Evolutionary conservation across 2,113 vertebrate species (phyloP).

Genomic region (Festucalex cinctus): DNA sequence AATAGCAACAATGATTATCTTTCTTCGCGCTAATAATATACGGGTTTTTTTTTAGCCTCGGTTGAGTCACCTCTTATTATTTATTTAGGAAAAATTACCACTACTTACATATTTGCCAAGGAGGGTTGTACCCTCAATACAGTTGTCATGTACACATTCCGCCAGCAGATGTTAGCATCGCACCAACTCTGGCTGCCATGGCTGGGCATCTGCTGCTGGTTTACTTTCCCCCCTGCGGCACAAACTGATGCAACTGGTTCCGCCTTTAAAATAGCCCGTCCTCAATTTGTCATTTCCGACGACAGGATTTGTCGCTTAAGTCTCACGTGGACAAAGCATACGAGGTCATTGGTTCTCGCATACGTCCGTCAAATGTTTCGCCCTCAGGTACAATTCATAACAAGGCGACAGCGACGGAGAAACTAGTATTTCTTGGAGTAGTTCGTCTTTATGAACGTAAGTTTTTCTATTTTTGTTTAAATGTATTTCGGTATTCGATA

Average conservation of each 20-base stretch:
- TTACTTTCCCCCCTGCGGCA: background rate
- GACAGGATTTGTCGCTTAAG: conserved; percentile 29
- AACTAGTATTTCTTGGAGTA: background rate
- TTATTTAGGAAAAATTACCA: too few relatives aligned
- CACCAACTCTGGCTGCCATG: background rate
- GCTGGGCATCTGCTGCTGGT: background rate
- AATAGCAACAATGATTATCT: too few relatives aligned
- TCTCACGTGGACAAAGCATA: accelerated
- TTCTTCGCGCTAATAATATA: too few relatives aligned
- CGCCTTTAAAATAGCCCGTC: conserved; percentile 13
- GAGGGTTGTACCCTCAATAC: too few relatives aligned
- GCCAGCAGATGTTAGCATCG: conserved; percentile 27
- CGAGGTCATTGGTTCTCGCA: conserved; percentile 21
- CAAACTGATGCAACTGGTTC: conserved; percentile 30
- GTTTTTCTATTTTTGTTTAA: background rate
- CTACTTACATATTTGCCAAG: too few relatives aligned
- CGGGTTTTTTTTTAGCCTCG: too few relatives aligned
- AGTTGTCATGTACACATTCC: conserved; percentile 1
- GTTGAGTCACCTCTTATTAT: too few relatives aligned
- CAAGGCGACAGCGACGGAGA: conserved; percentile 9
- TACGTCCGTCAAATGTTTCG: conserved; percentile 10
- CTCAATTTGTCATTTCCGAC: accelerated
- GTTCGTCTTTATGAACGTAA: background rate
- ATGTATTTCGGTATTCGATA: background rate
- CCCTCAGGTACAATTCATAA: background rate